Conservation (phyloP, 92 coral and sea anemone species). For the Meandrina meandrites region DNA sequence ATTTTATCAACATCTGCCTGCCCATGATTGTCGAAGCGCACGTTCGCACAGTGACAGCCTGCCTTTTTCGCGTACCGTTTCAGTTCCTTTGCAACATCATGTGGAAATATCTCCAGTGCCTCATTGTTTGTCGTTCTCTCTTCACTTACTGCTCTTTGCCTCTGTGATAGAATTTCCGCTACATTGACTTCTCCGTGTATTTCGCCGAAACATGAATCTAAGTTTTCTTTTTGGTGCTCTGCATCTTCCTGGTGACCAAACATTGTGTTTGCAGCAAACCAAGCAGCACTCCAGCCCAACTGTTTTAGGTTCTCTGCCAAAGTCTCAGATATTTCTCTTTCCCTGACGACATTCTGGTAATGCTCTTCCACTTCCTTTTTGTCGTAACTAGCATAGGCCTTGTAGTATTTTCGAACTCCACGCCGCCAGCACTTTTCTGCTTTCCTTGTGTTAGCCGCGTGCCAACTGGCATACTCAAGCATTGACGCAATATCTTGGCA, state of each 20-base stretch:
- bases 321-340: background rate
- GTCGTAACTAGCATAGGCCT: background rate
- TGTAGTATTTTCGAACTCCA: background rate
- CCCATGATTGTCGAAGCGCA: background rate
- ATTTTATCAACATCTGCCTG: background rate
- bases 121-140: too few relatives aligned
- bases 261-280: background rate
- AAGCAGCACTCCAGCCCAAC: background rate
- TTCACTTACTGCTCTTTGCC: background rate
- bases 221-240: background rate
- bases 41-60: background rate
- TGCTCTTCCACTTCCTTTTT: background rate
- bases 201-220: background rate
- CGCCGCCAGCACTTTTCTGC: background rate
- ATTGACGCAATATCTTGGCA: background rate
- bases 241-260: background rate
- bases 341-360: background rate
- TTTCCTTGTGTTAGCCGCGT: background rate
- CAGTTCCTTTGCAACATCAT: background rate
- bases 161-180: background rate
- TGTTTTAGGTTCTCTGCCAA: background rate
- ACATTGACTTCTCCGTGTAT: background rate
- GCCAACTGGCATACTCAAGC: background rate
- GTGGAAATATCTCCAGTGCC: background rate
- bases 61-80: background rate